Evolutionary conservation across 2,888 invertebrate genomes (phyloP), one percentile per base, ranked within the genome.

Genomic region (Apamea anceps): DNA sequence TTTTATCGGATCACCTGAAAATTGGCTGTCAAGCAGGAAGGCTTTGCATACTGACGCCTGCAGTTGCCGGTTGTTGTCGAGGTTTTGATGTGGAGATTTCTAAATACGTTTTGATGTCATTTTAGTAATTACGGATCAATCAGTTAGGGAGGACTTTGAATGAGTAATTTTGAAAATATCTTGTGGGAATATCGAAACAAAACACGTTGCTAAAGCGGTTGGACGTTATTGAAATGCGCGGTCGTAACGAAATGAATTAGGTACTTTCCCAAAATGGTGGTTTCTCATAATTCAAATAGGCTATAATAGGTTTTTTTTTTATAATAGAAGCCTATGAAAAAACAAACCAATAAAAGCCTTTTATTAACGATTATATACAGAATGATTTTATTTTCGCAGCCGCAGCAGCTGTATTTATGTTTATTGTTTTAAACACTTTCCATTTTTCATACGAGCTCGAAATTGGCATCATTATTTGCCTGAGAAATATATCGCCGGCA

Each of bases 1-100:
- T 32, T 80, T 73, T 81, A 81, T 68, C 60, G 71, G 76, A 83
- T 85, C 82, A 80, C 80, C n/a, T 72, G 75, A 79, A 83, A 81
- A 86, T 88, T 84, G 85, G 65, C 72, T 80, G 77, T 80, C 82
- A 80, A 66, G 70, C 42, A 45, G 42, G 37, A 15, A 8, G 28
- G 79, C 57, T 76, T 45, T 77, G 76, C n/a, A n/a, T 72, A 45
- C 72, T 63, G 68, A 42, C 54, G 67, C 70, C 48, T 67, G 7
- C 28, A 5, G 42, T 63, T n/a, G 15, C 18, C 18, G 8, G 7
- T 68, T 62, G 7, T 18, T 32, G 15, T 25, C 2, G 6, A 75
- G n/a, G 4, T 25, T 70, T 71, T 71, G 42, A 10, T 18, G 45
- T 62, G 12, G 21, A n/a, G 15, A 67, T 66, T 13, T 66, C 3